A percentile compares a stretch with the other conserved stretches of the same genome.
These are phyloP conservation scores for Psilopogon haemacephalus DNA, from an alignment of 2,113 vertebrate genomes.

Conservation along the genomic window DNA sequence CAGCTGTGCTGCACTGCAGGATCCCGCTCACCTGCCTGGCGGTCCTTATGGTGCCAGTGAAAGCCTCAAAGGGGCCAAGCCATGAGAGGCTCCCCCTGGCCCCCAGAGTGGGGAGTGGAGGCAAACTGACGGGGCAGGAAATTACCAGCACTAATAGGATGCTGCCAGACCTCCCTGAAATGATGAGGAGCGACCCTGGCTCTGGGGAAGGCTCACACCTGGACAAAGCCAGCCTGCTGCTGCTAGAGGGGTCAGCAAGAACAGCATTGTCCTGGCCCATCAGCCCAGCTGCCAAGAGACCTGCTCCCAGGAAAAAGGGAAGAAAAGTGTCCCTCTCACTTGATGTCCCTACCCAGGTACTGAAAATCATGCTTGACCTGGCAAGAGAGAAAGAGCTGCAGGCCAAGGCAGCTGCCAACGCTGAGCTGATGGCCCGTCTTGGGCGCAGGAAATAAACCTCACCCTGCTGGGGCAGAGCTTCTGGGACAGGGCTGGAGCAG, in stretches of 20 bases:
- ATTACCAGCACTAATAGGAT: background rate
- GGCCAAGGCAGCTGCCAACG: conserved; percentile 82
- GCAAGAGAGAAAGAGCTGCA: conserved; percentile 84
- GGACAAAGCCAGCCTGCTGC: background rate
- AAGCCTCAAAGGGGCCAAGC: background rate
- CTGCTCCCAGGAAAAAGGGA: conserved; percentile 47
- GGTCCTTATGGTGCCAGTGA: background rate
- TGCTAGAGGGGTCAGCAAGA: background rate
- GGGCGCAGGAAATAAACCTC: conserved; percentile 76
- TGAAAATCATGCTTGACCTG: conserved; percentile 82
- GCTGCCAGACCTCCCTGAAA: background rate
- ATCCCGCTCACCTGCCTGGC: conserved; percentile 72
- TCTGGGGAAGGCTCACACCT: background rate
- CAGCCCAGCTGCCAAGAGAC: background rate
- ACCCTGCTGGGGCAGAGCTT: fast-evolving
- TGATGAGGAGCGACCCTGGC: fast-evolving
- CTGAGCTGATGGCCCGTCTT: conserved; percentile 82
- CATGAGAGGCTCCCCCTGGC: fast-evolving
- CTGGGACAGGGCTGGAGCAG: background rate
- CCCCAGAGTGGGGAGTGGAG: fast-evolving
- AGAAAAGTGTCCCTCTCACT: conserved; percentile 80
- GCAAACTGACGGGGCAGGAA: background rate
- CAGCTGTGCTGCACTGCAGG: fast-evolving
- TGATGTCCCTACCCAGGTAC: conserved; percentile 81
- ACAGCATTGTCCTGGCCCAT: conserved; percentile 1